Conservation (phyloP, 2,888 invertebrate genomes). For the Margaritifera margaritifera region DNA sequence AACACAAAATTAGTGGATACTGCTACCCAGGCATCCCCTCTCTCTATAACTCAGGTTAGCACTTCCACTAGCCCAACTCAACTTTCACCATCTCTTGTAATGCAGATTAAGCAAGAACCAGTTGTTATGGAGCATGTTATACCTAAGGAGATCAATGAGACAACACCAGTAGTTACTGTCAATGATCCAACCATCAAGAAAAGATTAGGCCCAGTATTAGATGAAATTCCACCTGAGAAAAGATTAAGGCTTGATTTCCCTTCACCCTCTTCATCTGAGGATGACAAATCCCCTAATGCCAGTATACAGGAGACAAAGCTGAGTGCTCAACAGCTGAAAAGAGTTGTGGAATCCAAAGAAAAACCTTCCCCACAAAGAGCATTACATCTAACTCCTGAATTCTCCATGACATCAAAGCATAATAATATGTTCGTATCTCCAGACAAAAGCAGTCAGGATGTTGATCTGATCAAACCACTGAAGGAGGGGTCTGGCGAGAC, state of each 20-base stretch:
- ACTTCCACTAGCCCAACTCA: too few species aligned
- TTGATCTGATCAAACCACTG: too few species aligned
- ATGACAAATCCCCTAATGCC: slow-evolving; percentile 27
- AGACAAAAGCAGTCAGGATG: too few species aligned
- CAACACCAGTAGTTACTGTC: slow-evolving; percentile 32
- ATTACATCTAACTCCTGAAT: slow-evolving; percentile 55
- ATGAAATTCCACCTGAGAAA: slow-evolving; percentile 42
- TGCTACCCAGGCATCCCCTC: slow-evolving; percentile 37
- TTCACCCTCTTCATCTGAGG: slow-evolving; percentile 45
- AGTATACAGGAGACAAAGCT: slow-evolving; percentile 21
- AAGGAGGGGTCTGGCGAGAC: slow-evolving; percentile 11
- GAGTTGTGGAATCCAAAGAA: slow-evolving; percentile 18
- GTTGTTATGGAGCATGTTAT: slow-evolving; percentile 1
- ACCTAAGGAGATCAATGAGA: slow-evolving; percentile 34
- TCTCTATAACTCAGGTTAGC: too few species aligned
- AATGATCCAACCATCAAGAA: slow-evolving; percentile 28
- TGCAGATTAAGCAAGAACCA: background rate
- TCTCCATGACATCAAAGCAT: slow-evolving; percentile 14
- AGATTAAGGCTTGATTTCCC: slow-evolving; percentile 49
- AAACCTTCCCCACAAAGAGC: slow-evolving; percentile 51
- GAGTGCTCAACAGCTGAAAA: slow-evolving; percentile 26
- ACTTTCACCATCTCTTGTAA: too few species aligned
- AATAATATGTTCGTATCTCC: too few species aligned
- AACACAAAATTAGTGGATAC: slow-evolving; percentile 33
- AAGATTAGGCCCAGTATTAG: slow-evolving; percentile 20